Evolutionary conservation across 2,797 vertebrate species (phyloP), one percentile per base, ranked within the genome.

Genomic region (Malurus leucopterus): DNA sequence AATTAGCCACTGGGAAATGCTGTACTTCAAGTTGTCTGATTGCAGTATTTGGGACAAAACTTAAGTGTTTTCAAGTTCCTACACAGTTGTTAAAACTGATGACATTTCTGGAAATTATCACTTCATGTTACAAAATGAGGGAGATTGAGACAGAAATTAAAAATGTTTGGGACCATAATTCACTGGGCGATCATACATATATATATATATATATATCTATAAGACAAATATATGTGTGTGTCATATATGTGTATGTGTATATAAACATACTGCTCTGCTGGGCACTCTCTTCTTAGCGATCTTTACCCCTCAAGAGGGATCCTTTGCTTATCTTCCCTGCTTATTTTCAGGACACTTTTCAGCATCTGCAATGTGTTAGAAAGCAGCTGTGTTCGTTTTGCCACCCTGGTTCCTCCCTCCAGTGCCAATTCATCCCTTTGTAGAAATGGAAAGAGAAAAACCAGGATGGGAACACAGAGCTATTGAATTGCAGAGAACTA

Each of bases 401-500:
- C 72, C 69, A 34, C 23, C 30, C 53, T 29, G 14, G 20, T 76
- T 79, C 46, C 40, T 69, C 40, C 54, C 65, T 84, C 59, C 11
- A 50, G 41, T 76, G 41, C 23, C 59, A 49, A 64, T 53, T 38
- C 26, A 4, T 83, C 41, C 41, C 32, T 84, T 53, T 76, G 58
- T 49, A 53, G 73, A 77, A 83, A 26, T 12, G 38, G 46, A 29
- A 88, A 80, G 58, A 71, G 67, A 47, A 88, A 40, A 91, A 68
- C 2, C 15, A 47, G 58, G 41, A 15, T 75, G 72, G 59, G 69
- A 92, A 54, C 47, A 32, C 32, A 23, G 36, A 88, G 47, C 51
- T 89, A 49, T 87, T 85, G 65, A 87, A 74, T 58, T 83, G n/a
- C 58, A 77, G 62, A 87, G 71, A 59, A 72, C n/a, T 32, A 88